Base-by-base conservation (phyloP, 2,888 invertebrate species). In the Morinoia aosen region DNA sequence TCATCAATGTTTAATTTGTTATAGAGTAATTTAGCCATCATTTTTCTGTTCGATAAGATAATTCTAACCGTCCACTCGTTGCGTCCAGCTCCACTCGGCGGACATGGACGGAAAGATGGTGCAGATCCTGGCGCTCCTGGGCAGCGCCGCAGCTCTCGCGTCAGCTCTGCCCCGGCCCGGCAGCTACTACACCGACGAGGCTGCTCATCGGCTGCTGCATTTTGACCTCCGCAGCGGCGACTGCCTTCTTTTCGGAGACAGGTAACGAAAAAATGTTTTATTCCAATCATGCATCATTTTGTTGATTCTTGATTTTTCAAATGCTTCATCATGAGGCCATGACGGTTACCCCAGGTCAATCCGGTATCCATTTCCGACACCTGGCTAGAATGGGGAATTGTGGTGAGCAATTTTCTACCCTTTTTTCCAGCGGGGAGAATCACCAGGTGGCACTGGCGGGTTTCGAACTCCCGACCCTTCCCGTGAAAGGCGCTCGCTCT, bases 231-330 rank as follows among this genome's bases (percentile, higher is more conserved):
- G 95, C 91, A 96, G 96, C 61, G 96, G 96, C 48, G 96, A 96
- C 95, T 96, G 96, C 61, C 95, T 96, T 12, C 96, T 96, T 61
- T 96, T 96, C 48, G 96, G 96, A n/a, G 96, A 96, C 95, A 95
- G 96, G 96, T 96, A 64, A 96, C 91, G 64, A 91, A 14, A 10
- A 10, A 3, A 19, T 57, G 91, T 48, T 19, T 48, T 48, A n/a
- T 48, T 91, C 56, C n/a, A 39, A 48, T 25, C 39, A 25, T 5
- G 5, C 19, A 48, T 56, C 19, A 33, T 91, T 91, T 25, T 91
- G 4, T 91, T 48, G 56, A 4, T 5, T 3, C 3, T 91, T 33
- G 33, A 4, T 48, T 48, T 48, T 4, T 88, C 39, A n/a, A n/a
- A 88, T 88, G 33, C 39, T 5, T n/a, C 33, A 4, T 88, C 39